Conservation (phyloP, 2,113 vertebrate species). For the Panthera leo region DNA sequence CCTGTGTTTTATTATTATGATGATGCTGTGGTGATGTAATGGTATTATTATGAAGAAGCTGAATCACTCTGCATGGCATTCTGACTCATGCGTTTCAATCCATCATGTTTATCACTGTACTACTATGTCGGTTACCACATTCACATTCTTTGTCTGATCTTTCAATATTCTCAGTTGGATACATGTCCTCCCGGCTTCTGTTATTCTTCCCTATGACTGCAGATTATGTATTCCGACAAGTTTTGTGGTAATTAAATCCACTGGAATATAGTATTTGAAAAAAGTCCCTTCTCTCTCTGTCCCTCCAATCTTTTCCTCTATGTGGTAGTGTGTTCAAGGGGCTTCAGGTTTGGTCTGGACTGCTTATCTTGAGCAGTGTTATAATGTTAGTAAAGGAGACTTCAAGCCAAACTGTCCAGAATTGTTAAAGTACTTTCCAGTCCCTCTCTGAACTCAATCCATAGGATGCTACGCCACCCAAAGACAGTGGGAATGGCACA, state of each 20-base stretch:
- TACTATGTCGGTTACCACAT: not conserved
- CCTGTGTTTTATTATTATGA: not conserved
- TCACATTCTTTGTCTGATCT: not conserved
- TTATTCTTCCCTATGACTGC: not conserved
- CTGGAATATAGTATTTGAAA: not conserved
- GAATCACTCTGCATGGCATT: not conserved
- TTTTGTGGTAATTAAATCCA: constrained; percentile 23
- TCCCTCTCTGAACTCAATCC: not conserved
- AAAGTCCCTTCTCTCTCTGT: not conserved
- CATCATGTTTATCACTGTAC: not conserved
- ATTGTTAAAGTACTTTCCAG: not conserved
- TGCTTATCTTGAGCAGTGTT: not conserved
- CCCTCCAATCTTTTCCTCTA: not conserved
- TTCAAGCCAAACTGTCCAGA: not conserved
- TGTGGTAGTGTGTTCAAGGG: not conserved
- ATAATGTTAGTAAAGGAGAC: not conserved
- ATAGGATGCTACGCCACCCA: not conserved
- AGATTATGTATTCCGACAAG: not conserved
- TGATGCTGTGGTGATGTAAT: not conserved
- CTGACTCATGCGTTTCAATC: not conserved
- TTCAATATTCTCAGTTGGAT: constrained; percentile 7
- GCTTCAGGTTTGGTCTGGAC: not conserved
- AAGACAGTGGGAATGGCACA: not conserved
- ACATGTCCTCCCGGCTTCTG: not conserved
- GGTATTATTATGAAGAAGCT: not conserved